These are phyloP conservation scores for Diplolepis rosae DNA, from an alignment of 2,888 invertebrate species.

Conservation along the genomic window DNA sequence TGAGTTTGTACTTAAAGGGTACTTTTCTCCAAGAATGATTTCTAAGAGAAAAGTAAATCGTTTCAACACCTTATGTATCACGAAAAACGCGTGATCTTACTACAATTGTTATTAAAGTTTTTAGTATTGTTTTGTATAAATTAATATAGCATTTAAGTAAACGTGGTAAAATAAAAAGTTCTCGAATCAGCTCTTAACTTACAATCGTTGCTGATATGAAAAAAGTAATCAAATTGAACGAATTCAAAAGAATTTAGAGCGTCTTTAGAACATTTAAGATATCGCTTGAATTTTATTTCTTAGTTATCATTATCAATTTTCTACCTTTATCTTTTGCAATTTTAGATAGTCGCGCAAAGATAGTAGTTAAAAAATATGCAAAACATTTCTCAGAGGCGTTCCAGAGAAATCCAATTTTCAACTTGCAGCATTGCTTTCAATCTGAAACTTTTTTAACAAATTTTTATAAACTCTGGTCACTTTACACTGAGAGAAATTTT, in stretches of 20 bases:
- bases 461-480: no score
- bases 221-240: constrained; percentile 19
- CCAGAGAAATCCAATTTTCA: no score
- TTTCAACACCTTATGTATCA: neutral
- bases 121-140: constrained; percentile 14
- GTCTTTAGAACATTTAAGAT: neutral
- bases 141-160: neutral
- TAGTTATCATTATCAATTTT: neutral
- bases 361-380: neutral
- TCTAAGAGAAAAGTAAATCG: neutral
- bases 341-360: neutral
- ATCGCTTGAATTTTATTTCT: neutral
- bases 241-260: neutral
- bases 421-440: no score
- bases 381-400: no score
- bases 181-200: neutral
- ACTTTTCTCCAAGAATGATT: neutral
- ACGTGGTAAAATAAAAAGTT: neutral
- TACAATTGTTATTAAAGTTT: constrained; percentile 2
- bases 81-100: neutral
- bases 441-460: no score
- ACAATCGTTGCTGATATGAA: constrained; percentile 2
- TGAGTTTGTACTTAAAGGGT: neutral
- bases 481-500: no score
- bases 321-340: neutral